Evolutionary conservation across 2,888 invertebrate species (phyloP), one percentile per base, ranked within the genome.

Genomic region (Lottia scabra): DNA sequence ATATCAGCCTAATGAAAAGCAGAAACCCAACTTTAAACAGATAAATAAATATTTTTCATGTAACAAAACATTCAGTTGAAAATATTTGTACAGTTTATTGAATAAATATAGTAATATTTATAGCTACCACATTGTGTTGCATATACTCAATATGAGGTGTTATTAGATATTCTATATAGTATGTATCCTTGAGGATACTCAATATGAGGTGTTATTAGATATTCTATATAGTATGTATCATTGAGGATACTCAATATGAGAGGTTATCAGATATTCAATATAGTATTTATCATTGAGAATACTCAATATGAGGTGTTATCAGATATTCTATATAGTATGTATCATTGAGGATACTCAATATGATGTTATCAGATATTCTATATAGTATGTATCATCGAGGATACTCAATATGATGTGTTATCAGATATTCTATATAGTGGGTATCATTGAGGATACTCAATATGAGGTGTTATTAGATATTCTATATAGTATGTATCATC

Each of bases 351-450:
- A 19, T n/a, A 38, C 38, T 38, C 38, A 38, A 38, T 38, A 38
- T 8, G 38, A 38, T 38, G 38, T 38, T 38, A 38, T 38, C 5
- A 38, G 8, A 38, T 38, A 38, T 38, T 10, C 23, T 23, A 56
- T 56, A 56, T 56, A 23, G 56, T 56, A 56, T 56, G 56, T 56
- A 56, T 56, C 23, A 56, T 56, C 12, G 56, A 56, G 23, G 56
- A 19, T n/a, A 38, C 38, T 38, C 38, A 38, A 38, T 38, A 38
- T 8, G 38, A 38, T 6, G 38, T 38, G 38, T 38, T 38, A 38
- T 38, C 5, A 38, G 8, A 38, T 38, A 38, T 38, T 10, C 23
- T 23, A 56, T 56, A 56, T 56, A 23, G 56, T 56, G 23, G 19
- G 56, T 56, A 56, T 56, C 23, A 56, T 56, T 23, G 56, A 56